Evolutionary conservation across 2,113 vertebrate species (phyloP), one percentile per base, ranked within the genome.

Genomic region (Hyla sarda): DNA sequence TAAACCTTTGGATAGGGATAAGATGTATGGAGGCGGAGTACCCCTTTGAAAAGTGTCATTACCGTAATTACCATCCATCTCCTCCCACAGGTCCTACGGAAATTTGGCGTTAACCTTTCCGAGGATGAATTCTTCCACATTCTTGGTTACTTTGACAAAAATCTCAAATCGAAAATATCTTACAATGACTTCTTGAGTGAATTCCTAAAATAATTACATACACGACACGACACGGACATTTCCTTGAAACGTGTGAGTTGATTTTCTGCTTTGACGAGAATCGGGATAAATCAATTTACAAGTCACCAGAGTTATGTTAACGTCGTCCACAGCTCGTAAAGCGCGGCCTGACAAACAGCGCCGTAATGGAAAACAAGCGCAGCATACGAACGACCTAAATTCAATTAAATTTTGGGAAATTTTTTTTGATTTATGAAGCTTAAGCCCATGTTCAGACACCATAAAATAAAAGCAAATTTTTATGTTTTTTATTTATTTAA

Each of bases 151-250:
- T 95, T 92, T 4, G 95, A 96, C 89, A 94, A 90, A 90, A 83
- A 82, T 4, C 89, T 94, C n/a, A 91, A 93, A 30, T 93, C 93
- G 60, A 91, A 89, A 77, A 91, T 95, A 87, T 90, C 90, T 87
- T 95, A 92, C 90, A 93, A 94, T 60, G 93, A 93, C 90, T 97
- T 96, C 91, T 92, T 97, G 10, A 52, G 41, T n/a, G 91, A 90
- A 0, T 95, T 96, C 82, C 86, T 95, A n/a, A 90, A 91, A 90
- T 95, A 92, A 23, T 75, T 85, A 87, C 67, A 69, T 23, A 30
- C 6, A 5, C 12, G 17, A 60, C 19, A 14, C 9, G 19, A 11
- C 9, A 34, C 32, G 19, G 41, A 41, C 8, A 71, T 71, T 28
- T 32, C 5, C n/a, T 7, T 17, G 25, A 13, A 30, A 56, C 32